Conservation (phyloP, 2,888 invertebrate species). For the Portevinia maculata region DNA sequence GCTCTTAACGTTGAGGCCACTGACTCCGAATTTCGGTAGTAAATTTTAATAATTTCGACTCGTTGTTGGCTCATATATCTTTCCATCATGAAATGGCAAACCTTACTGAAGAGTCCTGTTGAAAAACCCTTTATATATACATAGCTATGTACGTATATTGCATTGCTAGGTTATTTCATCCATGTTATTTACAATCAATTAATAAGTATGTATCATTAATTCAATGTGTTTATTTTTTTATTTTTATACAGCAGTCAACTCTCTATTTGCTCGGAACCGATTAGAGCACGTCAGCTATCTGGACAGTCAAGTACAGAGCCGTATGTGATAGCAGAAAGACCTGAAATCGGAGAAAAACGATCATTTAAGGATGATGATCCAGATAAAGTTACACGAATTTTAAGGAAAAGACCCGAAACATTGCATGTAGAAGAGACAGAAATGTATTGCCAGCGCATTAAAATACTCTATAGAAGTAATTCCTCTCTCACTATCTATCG, state of each 20-base stretch:
- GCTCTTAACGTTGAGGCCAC: too few relatives aligned
- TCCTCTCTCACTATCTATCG: slow-evolving; percentile 82
- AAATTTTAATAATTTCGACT: too few relatives aligned
- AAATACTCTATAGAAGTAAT: slow-evolving; percentile 80
- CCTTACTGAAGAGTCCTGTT: too few relatives aligned
- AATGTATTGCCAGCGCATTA: slow-evolving; percentile 45
- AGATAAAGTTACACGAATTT: slow-evolving; percentile 63
- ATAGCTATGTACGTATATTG: too few relatives aligned
- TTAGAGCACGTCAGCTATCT: slow-evolving; percentile 80
- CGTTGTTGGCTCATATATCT: too few relatives aligned
- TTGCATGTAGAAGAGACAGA: slow-evolving; percentile 75
- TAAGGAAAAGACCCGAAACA: slow-evolving; percentile 81
- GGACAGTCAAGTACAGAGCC: slow-evolving; percentile 83
- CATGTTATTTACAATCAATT: too few relatives aligned
- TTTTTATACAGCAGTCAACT: slow-evolving; percentile 79
- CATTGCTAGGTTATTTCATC: too few relatives aligned
- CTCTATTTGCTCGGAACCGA: slow-evolving; percentile 82
- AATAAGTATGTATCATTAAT: neutral
- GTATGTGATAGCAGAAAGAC: slow-evolving; percentile 81
- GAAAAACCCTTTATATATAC: too few relatives aligned
- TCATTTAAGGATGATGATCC: neutral
- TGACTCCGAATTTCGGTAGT: too few relatives aligned
- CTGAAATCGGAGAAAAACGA: slow-evolving; percentile 74
- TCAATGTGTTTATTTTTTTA: neutral
- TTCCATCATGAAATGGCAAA: too few relatives aligned